Evolutionary conservation across 2,113 vertebrate species (phyloP).

Genomic region (Tautogolabrus adspersus): DNA sequence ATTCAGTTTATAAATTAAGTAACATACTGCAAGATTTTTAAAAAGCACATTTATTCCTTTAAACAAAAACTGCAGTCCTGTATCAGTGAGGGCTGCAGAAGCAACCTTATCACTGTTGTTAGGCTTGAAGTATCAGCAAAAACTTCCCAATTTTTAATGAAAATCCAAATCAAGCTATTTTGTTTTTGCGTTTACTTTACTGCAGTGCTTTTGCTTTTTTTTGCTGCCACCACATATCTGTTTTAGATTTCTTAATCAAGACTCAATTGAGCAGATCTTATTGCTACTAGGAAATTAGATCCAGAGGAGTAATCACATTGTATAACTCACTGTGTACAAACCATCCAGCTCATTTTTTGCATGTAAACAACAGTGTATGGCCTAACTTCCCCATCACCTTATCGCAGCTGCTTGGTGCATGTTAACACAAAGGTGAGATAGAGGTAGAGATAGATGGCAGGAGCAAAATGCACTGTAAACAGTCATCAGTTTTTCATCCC

Average conservation of each 20-base stretch:
- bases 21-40: no score
- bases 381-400: background rate
- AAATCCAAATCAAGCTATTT: background rate
- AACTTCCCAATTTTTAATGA: background rate
- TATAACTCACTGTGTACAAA: background rate
- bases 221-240: background rate
- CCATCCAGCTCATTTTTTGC: background rate
- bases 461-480: background rate
- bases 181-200: background rate
- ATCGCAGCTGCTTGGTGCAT: background rate
- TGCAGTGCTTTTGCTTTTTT: background rate
- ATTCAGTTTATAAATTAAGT: no score
- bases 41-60: no score
- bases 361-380: background rate
- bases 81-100: background rate
- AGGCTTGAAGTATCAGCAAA: background rate
- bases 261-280: constrained; percentile 1
- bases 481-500: constrained; percentile 3
- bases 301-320: background rate
- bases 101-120: background rate
- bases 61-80: no score
- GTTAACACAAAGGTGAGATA: background rate
- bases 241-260: constrained; percentile 4
- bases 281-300: constrained; percentile 1
- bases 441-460: background rate